Evolutionary conservation across 23 tunicate species (phyloP), one percentile per base, ranked within the genome.

Genomic region (Styela clava): DNA sequence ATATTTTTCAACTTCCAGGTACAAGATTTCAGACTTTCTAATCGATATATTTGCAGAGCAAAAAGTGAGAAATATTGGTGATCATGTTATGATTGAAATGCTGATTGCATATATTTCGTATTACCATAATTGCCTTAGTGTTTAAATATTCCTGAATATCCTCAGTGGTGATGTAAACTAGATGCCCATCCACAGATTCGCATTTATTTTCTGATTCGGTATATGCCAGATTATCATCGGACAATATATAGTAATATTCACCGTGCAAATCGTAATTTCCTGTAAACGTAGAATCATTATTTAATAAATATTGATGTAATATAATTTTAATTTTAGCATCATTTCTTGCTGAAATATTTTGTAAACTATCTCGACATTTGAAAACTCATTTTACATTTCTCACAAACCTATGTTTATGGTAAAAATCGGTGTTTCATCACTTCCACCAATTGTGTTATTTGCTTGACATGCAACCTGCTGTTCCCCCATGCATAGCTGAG

Each of bases 151-250:
- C 23, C 23, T 74, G 68, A 31, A 33, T 21, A 30, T 21, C 31
- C 16, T 74, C 61, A 63, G 20, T 0, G 64, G 61, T 33, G 22
- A 74, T 29, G 79, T 74, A 74, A 18, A 74, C 79, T 63, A 74
- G 79, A 74, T 74, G 68, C 18, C 79, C 79, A 31, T 30, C 21
- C 20, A 63, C 31, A 16, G 18, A 18, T 24, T 74, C 1, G 61
- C 79, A 74, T 21, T 23, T 31, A 18, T 21, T 63, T 22, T 74
- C 79, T 20, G 79, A 21, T 19, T 74, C 79, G 19, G 79, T 21
- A 21, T n/a, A 21, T 61, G n/a, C n/a, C n/a, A 23, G 64, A 22
- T 61, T 0, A 23, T 61, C 64, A 0, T 21, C n/a, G 0, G 64
- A 23, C 22, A 61, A 61, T 61, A 0, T 61, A 0, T 61, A 61